These are phyloP conservation scores for Odontophorus gujanensis DNA, from an alignment of 2,113 vertebrate species.

Conservation along the genomic window DNA sequence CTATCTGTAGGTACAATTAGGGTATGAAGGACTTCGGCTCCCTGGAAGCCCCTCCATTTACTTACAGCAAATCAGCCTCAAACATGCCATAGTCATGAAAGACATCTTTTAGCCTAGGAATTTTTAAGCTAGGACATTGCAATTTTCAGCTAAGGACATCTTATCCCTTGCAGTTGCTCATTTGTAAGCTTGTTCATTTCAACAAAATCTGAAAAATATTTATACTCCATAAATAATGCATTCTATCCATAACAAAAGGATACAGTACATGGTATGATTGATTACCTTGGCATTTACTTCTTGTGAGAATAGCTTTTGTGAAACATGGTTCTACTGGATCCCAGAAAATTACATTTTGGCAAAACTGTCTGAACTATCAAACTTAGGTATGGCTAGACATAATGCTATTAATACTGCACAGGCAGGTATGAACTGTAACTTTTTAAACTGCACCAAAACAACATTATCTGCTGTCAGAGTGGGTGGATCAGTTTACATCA, in stretches of 20 bases:
- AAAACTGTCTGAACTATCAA: conserved; percentile 26
- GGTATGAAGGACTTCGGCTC: background rate
- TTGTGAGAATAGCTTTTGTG: conserved; percentile 40
- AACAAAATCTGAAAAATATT: conserved; percentile 55
- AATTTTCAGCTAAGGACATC: conserved; percentile 39
- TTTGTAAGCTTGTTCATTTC: conserved; percentile 18
- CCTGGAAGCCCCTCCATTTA: accelerated
- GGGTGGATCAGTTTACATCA: background rate
- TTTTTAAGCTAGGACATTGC: background rate
- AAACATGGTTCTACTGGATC: conserved; percentile 33
- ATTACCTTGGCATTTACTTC: conserved; percentile 56
- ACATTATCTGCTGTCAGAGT: background rate
- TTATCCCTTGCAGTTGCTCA: background rate
- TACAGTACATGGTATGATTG: conserved; percentile 26
- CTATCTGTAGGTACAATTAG: background rate
- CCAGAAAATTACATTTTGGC: conserved; percentile 55
- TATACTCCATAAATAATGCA: conserved; percentile 53
- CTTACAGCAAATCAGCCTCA: background rate
- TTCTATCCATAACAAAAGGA: conserved; percentile 46
- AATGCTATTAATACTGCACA: conserved; percentile 7
- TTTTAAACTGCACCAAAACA: background rate
- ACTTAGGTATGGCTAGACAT: background rate
- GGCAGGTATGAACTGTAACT: background rate
- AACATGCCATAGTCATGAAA: background rate
- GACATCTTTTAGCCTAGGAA: background rate